Conservation (phyloP, 2,797 vertebrate genomes). For the Premnoplex brunnescens region DNA sequence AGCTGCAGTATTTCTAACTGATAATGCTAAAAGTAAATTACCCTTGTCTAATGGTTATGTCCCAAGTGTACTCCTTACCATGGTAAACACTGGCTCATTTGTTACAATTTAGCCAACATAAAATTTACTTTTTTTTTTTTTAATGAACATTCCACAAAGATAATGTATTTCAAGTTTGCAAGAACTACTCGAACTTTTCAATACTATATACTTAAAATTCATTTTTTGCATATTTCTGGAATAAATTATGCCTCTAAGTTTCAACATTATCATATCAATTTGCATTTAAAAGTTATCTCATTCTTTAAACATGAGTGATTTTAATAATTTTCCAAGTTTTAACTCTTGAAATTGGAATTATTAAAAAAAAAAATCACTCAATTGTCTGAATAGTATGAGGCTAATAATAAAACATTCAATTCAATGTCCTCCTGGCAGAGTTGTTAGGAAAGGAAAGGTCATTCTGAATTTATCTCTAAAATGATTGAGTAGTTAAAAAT, state of each 20-base stretch:
- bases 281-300: slow-evolving; percentile 34
- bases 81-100: slow-evolving; percentile 57
- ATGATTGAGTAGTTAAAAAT: not conserved
- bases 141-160: not conserved
- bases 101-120: slow-evolving; percentile 49
- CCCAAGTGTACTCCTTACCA: slow-evolving; percentile 51
- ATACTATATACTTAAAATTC: not conserved
- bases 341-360: slow-evolving; percentile 1
- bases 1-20: slow-evolving; percentile 68
- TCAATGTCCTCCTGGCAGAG: not conserved
- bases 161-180: not conserved
- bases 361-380: not conserved
- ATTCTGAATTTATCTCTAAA: not conserved
- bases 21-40: slow-evolving; percentile 72
- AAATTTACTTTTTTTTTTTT: not conserved
- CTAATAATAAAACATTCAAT: not conserved
- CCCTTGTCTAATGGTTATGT: slow-evolving; percentile 70
- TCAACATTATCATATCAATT: slow-evolving; percentile 11
- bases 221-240: not conserved
- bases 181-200: not conserved
- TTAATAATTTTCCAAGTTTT: slow-evolving; percentile 36
- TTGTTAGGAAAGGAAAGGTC: not conserved
- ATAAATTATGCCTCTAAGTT: not conserved
- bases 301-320: slow-evolving; percentile 33
- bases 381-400: not conserved